Percentiles rank a stretch among this genome's conserved stretches.
phyloP scores from a whole-genome alignment of 2,113 vertebrate genomes.

The Alaudala cheleensis region DNA sequence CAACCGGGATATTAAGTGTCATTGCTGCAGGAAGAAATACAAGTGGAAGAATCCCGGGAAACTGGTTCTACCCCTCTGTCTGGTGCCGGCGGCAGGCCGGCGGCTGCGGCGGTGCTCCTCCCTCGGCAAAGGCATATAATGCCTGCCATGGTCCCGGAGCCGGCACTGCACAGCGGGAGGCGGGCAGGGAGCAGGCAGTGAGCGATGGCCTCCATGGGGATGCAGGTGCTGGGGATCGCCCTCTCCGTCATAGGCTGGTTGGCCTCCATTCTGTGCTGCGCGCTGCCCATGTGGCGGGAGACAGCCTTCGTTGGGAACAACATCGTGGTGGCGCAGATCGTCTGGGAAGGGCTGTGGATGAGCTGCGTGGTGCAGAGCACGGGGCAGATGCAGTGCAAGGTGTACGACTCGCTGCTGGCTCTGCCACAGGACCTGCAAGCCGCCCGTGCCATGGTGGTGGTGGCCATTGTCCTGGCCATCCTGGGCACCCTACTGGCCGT shows the following conservation, averaged over 20 bases:
- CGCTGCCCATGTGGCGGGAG: constrained; percentile 90
- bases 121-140: constrained; percentile 65
- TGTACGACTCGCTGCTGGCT: constrained; percentile 85
- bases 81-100: constrained; percentile 27
- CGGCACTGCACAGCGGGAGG: background rate
- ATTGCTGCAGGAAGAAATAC: constrained; percentile 18
- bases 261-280: constrained; percentile 80
- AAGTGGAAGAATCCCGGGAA: constrained; percentile 72
- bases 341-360: constrained; percentile 98
- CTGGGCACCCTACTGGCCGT: constrained; percentile 83
- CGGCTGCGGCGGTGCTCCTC: constrained; percentile 55
- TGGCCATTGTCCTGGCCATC: constrained; percentile 76
- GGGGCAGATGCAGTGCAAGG: constrained; percentile 88
- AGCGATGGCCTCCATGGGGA: constrained; percentile 85
- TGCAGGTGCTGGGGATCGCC: constrained; percentile 86
- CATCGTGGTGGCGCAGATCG: constrained; percentile 86
- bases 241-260: constrained; percentile 88
- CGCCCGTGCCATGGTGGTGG: constrained; percentile 80
- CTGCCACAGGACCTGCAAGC: constrained; percentile 85
- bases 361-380: constrained; percentile 91
- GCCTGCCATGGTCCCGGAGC: background rate
- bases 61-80: constrained; percentile 73
- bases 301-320: constrained; percentile 87
- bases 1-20: constrained; percentile 16
- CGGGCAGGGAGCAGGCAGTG: background rate